These are phyloP conservation scores for Psittacara wagleri DNA, from an alignment of 2,113 vertebrate genomes.

Conservation along the genomic window DNA sequence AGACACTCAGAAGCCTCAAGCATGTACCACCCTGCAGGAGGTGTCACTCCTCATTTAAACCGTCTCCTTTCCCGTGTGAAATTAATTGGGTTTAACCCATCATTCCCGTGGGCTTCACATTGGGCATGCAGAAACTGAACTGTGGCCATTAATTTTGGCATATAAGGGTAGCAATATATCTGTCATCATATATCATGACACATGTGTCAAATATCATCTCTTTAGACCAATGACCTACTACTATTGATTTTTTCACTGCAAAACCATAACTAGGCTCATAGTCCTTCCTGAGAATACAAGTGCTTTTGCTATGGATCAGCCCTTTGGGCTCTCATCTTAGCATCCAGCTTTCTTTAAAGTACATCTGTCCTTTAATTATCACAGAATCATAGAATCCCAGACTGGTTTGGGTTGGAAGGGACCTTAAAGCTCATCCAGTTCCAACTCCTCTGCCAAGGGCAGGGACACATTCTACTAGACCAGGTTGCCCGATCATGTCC, in stretches of 20 bases:
- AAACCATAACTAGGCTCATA: fast-evolving
- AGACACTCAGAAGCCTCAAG: not conserved
- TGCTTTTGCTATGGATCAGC: not conserved
- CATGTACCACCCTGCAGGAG: not conserved
- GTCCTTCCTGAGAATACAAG: not conserved
- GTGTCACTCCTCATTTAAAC: not conserved
- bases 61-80: fast-evolving
- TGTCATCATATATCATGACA: not conserved
- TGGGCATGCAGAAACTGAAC: not conserved
- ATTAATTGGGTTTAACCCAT: not conserved
- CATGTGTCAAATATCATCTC: not conserved
- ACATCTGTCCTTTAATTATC: not conserved
- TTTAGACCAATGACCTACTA: not conserved
- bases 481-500: not conserved
- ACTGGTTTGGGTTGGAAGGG: not conserved
- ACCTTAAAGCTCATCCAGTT: not conserved
- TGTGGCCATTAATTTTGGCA: fast-evolving
- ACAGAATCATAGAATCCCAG: not conserved
- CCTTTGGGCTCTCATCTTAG: not conserved
- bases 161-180: not conserved
- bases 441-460: not conserved
- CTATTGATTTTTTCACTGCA: fast-evolving
- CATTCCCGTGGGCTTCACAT: fast-evolving
- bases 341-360: not conserved
- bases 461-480: not conserved